Percentiles rank a stretch among this genome's conserved stretches.
Evolutionary conservation across 1,140 invertebrate genomes (phyloP).

Genomic region (Coptotermes formosanus): DNA sequence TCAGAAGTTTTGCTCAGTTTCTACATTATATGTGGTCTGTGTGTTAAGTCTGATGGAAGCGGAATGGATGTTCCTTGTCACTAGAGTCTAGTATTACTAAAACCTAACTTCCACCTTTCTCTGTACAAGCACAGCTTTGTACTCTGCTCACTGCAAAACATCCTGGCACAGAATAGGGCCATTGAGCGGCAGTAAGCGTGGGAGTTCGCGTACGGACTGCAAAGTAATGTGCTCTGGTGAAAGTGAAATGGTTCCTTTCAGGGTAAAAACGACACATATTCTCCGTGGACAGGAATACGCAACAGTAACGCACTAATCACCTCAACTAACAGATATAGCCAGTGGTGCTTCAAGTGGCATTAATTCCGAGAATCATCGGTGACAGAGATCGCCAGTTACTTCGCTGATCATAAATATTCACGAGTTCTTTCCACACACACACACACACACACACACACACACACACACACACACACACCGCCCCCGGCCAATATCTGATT

Average conservation of each 20-base stretch:
- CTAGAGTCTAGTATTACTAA: too few relatives aligned
- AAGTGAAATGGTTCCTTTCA: not conserved
- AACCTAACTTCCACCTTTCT: too few relatives aligned
- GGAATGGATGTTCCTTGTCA: too few relatives aligned
- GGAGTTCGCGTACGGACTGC: not conserved
- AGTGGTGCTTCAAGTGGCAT: not conserved
- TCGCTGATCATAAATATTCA: too few relatives aligned
- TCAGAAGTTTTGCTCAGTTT: too few relatives aligned
- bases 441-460: too few relatives aligned
- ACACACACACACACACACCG: too few relatives aligned
- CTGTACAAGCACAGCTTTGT: not conserved
- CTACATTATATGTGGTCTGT: too few relatives aligned
- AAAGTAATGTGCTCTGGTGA: not conserved
- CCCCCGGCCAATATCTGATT: too few relatives aligned
- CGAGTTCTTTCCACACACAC: not conserved
- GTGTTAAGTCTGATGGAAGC: too few relatives aligned
- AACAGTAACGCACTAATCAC: not conserved
- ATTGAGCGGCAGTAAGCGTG: not conserved
- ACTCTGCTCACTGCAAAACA: not conserved
- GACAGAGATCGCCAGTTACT: not conserved
- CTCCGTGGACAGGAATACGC: not conserved
- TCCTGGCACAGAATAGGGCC: not conserved
- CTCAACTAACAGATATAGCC: not conserved
- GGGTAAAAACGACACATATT: not conserved
- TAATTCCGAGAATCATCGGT: not conserved